Evolutionary conservation across 2,888 invertebrate genomes (phyloP).

Genomic region (Eueremaeus valkanovi): DNA sequence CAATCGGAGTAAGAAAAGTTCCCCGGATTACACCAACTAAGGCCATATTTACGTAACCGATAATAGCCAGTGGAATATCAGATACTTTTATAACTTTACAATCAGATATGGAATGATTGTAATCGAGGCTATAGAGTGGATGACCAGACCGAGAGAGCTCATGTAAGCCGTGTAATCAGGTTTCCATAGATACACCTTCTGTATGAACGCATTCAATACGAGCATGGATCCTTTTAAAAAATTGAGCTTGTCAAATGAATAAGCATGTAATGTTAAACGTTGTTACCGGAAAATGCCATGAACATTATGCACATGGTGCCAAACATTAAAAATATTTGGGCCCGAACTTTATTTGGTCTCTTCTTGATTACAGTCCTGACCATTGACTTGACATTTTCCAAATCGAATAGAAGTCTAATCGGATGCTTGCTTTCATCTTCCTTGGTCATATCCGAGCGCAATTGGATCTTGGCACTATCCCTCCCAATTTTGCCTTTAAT

Average conservation of each 20-base stretch:
- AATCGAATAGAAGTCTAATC: not conserved
- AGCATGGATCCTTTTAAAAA: not conserved
- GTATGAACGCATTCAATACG: not conserved
- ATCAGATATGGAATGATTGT: not conserved
- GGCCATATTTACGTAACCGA: not conserved
- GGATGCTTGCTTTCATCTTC: not conserved
- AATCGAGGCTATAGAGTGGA: not conserved
- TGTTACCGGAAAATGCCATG: not conserved
- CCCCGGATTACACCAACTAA: not conserved
- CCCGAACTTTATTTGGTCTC: not conserved
- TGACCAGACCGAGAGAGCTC: not conserved
- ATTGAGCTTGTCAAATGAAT: not conserved
- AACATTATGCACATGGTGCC: not conserved
- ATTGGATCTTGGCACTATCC: not conserved
- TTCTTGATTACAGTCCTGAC: not conserved
- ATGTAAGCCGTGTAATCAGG: not conserved
- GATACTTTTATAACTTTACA: not conserved
- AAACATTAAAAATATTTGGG: not conserved
- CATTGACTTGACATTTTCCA: not conserved
- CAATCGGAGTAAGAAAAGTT: no score
- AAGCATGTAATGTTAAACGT: not conserved
- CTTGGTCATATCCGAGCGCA: not conserved
- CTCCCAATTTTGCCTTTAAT: not conserved
- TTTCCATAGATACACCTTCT: not conserved
- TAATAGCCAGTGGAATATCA: not conserved